Evolutionary conservation across 2,888 invertebrate genomes (phyloP).

Genomic region (Hedychridium roseum): DNA sequence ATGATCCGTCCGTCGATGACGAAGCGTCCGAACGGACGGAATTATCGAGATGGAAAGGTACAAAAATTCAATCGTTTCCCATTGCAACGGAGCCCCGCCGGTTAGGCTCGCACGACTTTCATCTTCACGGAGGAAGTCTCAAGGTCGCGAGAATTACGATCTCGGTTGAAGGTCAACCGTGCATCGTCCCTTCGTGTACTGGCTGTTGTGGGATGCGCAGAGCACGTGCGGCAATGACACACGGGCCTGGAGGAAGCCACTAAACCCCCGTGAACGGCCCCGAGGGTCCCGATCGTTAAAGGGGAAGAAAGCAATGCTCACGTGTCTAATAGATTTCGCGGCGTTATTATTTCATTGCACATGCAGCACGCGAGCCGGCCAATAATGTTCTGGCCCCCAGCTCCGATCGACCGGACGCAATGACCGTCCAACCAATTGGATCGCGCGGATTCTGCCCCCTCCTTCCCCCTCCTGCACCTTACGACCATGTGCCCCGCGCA

Average conservation of each 20-base stretch:
- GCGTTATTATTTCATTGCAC: constrained; percentile 53
- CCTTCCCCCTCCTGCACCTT: constrained; percentile 16
- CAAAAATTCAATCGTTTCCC: too few species aligned
- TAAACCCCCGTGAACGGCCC: constrained; percentile 10
- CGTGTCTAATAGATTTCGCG: constrained; percentile 54
- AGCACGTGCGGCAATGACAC: constrained; percentile 14
- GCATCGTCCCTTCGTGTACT: constrained; percentile 9
- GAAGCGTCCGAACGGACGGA: too few species aligned
- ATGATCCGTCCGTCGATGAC: too few species aligned
- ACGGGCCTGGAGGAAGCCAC: constrained; percentile 9
- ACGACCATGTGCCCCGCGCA: neutral
- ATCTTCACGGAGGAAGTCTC: constrained; percentile 18
- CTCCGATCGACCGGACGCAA: constrained; percentile 23
- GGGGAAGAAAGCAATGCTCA: constrained; percentile 31
- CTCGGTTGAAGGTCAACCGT: constrained; percentile 19
- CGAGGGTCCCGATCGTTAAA: constrained; percentile 27
- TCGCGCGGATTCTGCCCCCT: constrained; percentile 37
- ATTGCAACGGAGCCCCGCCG: too few species aligned
- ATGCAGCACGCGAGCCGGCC: constrained; percentile 48
- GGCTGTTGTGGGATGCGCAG: constrained; percentile 7
- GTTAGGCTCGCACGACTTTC: too few species aligned
- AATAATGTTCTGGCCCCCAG: constrained; percentile 17
- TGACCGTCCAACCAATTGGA: constrained; percentile 41
- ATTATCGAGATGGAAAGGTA: too few species aligned
- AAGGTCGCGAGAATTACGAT: constrained; percentile 17